phyloP scores from a whole-genome alignment of 1,140 invertebrate genomes.

The Bombus pyrosoma region DNA sequence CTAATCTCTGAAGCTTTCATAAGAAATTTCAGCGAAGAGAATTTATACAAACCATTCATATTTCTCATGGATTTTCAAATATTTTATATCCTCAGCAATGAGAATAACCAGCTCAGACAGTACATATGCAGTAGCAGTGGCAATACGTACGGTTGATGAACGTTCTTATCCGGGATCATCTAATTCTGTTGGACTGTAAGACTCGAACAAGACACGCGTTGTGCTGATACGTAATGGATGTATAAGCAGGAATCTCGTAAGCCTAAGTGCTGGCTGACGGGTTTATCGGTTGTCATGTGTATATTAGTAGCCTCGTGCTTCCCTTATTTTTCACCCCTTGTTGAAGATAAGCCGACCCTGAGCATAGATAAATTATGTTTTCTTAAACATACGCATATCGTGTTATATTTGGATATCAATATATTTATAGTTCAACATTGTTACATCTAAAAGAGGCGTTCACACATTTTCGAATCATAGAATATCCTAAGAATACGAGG shows the following conservation, averaged over 20 bases:
- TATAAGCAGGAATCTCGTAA: conserved; percentile 58
- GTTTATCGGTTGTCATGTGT: conserved; percentile 58
- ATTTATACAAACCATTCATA: background rate
- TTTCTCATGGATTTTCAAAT: conserved; percentile 1
- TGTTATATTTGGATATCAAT: background rate
- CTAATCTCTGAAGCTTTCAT: no score
- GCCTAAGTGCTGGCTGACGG: conserved; percentile 21
- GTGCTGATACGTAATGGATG: conserved; percentile 51
- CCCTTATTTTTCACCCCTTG: conserved; percentile 15
- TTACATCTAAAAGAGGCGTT: background rate
- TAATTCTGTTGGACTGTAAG: conserved; percentile 45
- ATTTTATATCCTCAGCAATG: conserved; percentile 13
- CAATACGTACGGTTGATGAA: conserved; percentile 55
- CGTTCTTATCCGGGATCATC: conserved; percentile 59
- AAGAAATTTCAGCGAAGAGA: background rate
- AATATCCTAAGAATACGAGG: background rate
- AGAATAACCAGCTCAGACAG: conserved; percentile 20
- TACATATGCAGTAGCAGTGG: conserved; percentile 34
- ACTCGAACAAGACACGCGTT: conserved; percentile 60
- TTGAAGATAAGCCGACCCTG: conserved; percentile 21
- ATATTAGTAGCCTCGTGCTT: conserved; percentile 23
- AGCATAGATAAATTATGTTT: conserved; percentile 2
- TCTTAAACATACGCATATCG: background rate
- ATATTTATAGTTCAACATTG: background rate
- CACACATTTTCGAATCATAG: background rate